Conservation (phyloP, 2,113 vertebrate species). For the Trochalopteron elliotii region DNA sequence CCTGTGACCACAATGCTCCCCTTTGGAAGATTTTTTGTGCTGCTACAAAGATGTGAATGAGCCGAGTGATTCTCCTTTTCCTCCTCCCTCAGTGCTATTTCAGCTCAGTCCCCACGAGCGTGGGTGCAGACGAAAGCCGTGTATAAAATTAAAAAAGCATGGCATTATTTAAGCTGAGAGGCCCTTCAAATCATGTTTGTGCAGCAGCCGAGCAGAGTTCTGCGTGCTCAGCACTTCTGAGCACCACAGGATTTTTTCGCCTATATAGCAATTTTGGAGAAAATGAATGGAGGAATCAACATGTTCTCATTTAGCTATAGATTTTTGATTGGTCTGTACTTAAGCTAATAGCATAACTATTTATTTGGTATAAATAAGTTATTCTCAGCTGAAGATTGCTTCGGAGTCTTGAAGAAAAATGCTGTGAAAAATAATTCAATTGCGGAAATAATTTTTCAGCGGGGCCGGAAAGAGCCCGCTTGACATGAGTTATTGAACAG, state of each 20-base stretch:
- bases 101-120: not conserved
- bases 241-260: slow-evolving; percentile 15
- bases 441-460: not conserved
- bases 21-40: not conserved
- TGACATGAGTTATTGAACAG: not conserved
- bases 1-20: not conserved
- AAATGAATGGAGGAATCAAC: slow-evolving; percentile 58
- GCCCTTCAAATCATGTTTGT: slow-evolving; percentile 38
- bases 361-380: slow-evolving; percentile 48
- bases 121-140: slow-evolving; percentile 5
- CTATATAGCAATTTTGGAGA: slow-evolving; percentile 19
- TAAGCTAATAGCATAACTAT: slow-evolving; percentile 56
- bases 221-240: slow-evolving; percentile 28
- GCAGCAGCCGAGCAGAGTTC: slow-evolving; percentile 37
- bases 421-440: not conserved
- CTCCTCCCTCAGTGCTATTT: not conserved
- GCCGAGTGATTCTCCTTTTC: not conserved
- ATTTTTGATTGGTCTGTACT: slow-evolving; percentile 51
- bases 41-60: not conserved
- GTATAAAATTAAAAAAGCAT: not conserved
- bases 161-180: slow-evolving; percentile 43
- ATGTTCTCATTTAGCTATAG: slow-evolving; percentile 28
- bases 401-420: slow-evolving; percentile 23
- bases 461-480: not conserved
- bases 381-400: not conserved